phyloP scores from a whole-genome alignment of 2,888 invertebrate genomes.

The Ophion slaviceki region DNA sequence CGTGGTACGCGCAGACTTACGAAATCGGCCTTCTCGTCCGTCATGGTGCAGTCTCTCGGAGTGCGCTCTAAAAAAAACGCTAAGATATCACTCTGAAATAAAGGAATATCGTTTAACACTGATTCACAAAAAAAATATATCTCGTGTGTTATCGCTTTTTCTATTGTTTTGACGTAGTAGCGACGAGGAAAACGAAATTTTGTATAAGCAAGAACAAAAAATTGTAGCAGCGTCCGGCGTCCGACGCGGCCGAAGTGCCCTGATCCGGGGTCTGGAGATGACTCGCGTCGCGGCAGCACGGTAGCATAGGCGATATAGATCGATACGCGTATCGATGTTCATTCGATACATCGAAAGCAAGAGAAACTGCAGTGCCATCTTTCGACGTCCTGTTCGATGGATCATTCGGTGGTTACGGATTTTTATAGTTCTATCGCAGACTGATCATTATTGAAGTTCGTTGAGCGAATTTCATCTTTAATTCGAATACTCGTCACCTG shows the following conservation, averaged over 20 bases:
- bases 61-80: slow-evolving; percentile 40
- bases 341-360: not conserved
- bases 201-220: slow-evolving; percentile 44
- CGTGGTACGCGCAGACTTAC: slow-evolving; percentile 70
- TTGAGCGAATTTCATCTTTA: too few species aligned
- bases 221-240: slow-evolving; percentile 12
- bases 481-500: too few species aligned
- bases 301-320: not conserved
- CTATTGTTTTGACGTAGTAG: slow-evolving; percentile 25
- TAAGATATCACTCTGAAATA: slow-evolving; percentile 50
- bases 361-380: not conserved
- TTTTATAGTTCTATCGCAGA: not conserved
- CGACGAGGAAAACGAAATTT: slow-evolving; percentile 33
- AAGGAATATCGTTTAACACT: slow-evolving; percentile 52
- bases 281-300: not conserved
- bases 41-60: slow-evolving; percentile 66
- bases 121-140: slow-evolving; percentile 18
- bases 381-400: not conserved
- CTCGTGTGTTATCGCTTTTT: slow-evolving; percentile 15
- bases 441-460: not conserved
- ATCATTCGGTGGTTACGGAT: not conserved
- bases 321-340: not conserved
- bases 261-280: not conserved
- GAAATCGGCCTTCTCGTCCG: slow-evolving; percentile 76
- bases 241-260: slow-evolving; percentile 47